phyloP scores from a whole-genome alignment of 2,113 vertebrate genomes.

The Hiodon alosoides region DNA sequence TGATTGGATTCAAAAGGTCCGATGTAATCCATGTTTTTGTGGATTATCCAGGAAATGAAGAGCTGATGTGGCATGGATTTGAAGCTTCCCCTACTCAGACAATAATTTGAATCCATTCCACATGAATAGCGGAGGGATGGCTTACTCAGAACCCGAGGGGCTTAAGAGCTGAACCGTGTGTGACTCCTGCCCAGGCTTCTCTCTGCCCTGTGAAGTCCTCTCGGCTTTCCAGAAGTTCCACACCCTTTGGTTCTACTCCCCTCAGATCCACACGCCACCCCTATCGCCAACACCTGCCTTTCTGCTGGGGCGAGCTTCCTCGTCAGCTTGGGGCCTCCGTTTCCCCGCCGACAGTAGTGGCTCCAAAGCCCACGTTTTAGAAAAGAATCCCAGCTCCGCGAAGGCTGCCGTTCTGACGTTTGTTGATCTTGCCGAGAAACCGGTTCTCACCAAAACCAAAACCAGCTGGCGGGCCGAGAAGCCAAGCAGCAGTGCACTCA shows the following conservation, averaged over 20 bases:
- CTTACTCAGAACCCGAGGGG: neutral
- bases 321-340: too few species aligned
- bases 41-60: neutral
- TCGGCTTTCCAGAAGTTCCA: neutral
- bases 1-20: neutral
- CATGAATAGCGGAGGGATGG: neutral
- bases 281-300: too few species aligned
- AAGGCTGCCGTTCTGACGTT: too few species aligned
- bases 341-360: too few species aligned
- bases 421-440: too few species aligned
- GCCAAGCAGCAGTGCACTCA: too few species aligned
- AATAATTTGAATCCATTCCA: neutral
- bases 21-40: neutral
- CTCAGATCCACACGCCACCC: too few species aligned
- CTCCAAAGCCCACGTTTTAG: too few species aligned
- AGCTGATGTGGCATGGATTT: neutral
- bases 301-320: too few species aligned
- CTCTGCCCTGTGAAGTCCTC: neutral
- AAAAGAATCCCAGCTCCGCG: too few species aligned
- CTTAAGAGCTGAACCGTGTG: neutral
- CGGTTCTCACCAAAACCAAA: too few species aligned
- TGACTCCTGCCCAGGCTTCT: neutral
- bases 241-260: neutral
- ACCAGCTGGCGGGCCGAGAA: too few species aligned
- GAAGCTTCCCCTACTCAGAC: neutral